Percentiles rank a stretch among this genome's conserved stretches.
Evolutionary conservation across 2,888 invertebrate genomes (phyloP).

Genomic region (Drosophila ustulata): DNA sequence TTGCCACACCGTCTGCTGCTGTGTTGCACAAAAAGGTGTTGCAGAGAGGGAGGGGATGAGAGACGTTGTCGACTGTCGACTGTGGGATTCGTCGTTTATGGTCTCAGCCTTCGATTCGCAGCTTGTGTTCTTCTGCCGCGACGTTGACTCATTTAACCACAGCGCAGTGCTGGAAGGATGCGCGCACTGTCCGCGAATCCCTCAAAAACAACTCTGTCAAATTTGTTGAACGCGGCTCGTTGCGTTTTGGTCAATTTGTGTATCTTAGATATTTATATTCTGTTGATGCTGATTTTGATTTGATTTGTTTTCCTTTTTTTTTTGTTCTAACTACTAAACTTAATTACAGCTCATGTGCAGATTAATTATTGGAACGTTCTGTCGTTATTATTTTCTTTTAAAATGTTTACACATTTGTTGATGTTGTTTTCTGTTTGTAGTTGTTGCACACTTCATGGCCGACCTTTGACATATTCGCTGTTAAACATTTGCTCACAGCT

Average conservation of each 20-base stretch:
- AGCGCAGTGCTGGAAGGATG: slow-evolving; percentile 33
- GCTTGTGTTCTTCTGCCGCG: slow-evolving; percentile 27
- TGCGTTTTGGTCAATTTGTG: slow-evolving; percentile 38
- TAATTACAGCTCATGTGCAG: slow-evolving; percentile 76
- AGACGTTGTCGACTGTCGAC: background rate
- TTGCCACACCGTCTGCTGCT: slow-evolving; percentile 6
- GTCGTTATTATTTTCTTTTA: slow-evolving; percentile 62
- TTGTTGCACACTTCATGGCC: slow-evolving; percentile 78
- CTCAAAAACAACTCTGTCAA: slow-evolving; percentile 14
- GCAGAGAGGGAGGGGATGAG: slow-evolving; percentile 4
- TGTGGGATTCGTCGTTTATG: slow-evolving; percentile 5
- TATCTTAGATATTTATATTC: slow-evolving; percentile 5
- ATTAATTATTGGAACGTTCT: slow-evolving; percentile 54
- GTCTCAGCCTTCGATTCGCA: slow-evolving; percentile 29
- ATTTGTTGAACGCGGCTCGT: slow-evolving; percentile 34
- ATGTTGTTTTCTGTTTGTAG: slow-evolving; percentile 55
- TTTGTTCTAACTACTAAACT: slow-evolving; percentile 76
- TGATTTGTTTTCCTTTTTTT: slow-evolving; percentile 21
- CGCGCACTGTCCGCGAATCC: slow-evolving; percentile 22
- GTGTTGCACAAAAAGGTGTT: slow-evolving; percentile 4
- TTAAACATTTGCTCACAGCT: slow-evolving; percentile 81
- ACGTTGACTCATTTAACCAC: slow-evolving; percentile 54
- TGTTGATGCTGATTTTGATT: slow-evolving; percentile 24
- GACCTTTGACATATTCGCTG: slow-evolving; percentile 83
- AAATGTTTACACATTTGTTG: slow-evolving; percentile 51